Percentiles rank a stretch among this genome's conserved stretches.
Evolutionary conservation across 2,888 invertebrate genomes (phyloP).

Genomic region (Caenorhabditis macrosperma): DNA sequence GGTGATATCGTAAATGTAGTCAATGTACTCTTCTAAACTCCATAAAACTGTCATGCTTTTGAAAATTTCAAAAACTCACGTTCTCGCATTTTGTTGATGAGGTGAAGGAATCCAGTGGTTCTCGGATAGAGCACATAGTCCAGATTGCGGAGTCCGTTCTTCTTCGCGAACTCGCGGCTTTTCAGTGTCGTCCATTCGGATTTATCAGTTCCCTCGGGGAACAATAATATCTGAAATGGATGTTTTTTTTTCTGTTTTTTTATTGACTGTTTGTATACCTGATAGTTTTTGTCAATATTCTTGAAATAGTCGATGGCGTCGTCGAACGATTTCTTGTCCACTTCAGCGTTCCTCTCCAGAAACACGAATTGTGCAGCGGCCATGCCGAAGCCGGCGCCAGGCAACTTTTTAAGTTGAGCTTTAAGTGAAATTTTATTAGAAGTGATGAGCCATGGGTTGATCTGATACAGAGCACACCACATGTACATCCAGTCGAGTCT

Average conservation of each 20-base stretch:
- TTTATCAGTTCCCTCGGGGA: slow-evolving; percentile 92
- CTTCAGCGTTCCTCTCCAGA: slow-evolving; percentile 88
- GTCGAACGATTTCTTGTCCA: slow-evolving; percentile 86
- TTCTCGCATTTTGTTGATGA: slow-evolving; percentile 82
- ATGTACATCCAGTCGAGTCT: slow-evolving; percentile 91
- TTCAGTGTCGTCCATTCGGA: slow-evolving; percentile 85
- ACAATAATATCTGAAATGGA: slow-evolving; percentile 86
- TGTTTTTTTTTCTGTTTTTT: too few species aligned
- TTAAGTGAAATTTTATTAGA: slow-evolving; percentile 89
- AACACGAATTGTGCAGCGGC: slow-evolving; percentile 90
- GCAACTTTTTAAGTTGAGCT: slow-evolving; percentile 87
- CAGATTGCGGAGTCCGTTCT: slow-evolving; percentile 83
- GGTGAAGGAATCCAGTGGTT: slow-evolving; percentile 86
- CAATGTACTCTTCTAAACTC: slow-evolving; percentile 84
- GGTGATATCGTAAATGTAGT: slow-evolving; percentile 90
- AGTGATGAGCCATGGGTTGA: slow-evolving; percentile 82
- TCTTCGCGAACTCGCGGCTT: slow-evolving; percentile 76
- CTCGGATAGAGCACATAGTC: slow-evolving; percentile 89
- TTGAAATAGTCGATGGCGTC: slow-evolving; percentile 87
- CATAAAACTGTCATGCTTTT: background rate
- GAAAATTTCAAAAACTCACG: slow-evolving; percentile 78
- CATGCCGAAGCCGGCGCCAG: slow-evolving; percentile 92
- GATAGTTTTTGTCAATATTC: slow-evolving; percentile 84
- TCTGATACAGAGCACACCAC: slow-evolving; percentile 89
- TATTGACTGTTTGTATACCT: too few species aligned